These are phyloP conservation scores for Timandra comae DNA, from an alignment of 2,888 invertebrate genomes.

Conservation along the genomic window DNA sequence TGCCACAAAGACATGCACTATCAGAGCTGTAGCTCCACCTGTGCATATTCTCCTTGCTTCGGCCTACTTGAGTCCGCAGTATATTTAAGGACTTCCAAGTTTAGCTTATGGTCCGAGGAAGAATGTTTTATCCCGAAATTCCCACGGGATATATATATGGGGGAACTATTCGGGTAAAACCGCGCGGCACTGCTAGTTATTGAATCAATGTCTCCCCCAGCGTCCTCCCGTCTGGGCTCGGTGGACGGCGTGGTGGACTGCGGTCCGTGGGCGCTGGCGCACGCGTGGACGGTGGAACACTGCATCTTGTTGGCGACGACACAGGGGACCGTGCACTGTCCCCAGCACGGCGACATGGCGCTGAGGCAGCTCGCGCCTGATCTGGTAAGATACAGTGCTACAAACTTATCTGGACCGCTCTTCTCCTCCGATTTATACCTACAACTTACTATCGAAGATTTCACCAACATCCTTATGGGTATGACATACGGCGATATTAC, in stretches of 20 bases:
- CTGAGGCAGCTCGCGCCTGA: conserved; percentile 94
- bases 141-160: not conserved
- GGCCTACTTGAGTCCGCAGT: no score
- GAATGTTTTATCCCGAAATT: no score
- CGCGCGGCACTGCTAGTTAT: no score
- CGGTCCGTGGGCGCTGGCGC: conserved; percentile 70
- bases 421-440: no score
- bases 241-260: conserved; percentile 84
- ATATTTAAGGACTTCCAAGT: not conserved
- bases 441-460: no score
- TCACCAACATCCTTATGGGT: no score
- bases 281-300: conserved; percentile 94
- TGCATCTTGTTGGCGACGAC: conserved; percentile 93
- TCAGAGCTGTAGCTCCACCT: no score
- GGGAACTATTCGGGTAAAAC: not conserved
- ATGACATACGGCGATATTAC: no score
- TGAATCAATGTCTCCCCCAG: conserved; percentile 43
- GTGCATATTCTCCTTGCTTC: no score
- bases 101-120: not conserved
- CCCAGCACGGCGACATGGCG: conserved; percentile 84
- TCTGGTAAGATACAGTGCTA: conserved; percentile 85
- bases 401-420: no score
- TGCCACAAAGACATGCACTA: no score
- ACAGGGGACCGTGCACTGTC: conserved; percentile 80
- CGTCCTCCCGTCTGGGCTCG: conserved; percentile 89